Evolutionary conservation across 1,140 invertebrate genomes (phyloP), one percentile per base, ranked within the genome.

Genomic region (Hycleus phaleratus): DNA sequence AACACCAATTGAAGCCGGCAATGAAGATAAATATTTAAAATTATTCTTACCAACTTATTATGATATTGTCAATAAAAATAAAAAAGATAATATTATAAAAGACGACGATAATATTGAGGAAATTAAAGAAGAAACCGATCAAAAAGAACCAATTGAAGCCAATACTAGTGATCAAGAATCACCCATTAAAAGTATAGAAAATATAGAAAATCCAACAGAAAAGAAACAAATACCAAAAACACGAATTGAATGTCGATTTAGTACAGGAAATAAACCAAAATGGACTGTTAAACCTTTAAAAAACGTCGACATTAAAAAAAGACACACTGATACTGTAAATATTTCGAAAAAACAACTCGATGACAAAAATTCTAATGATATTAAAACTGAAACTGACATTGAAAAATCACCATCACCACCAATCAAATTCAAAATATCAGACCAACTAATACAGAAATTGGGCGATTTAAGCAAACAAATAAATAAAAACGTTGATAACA

Each of bases 1-100:
- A 65, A 85, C 85, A 11, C 80, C 78, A 4, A 87, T 87, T 67
- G 83, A 90, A 68, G 85, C 86, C 0, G 69, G 73, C 0, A 79
- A 83, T 46, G 78, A 87, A 67, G 74, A 77, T 2, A 78, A 81
- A 64, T 86, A 89, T 67, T 75, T 90, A 44, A 80, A 83, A 68
- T 68, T 83, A 48, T 80, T 90, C 77, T 75, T 90, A 59, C 85
- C 85, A 0, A 75, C 74, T 52, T 82, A 80, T 56, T 76, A 80
- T 44, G 40, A 42, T 42, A 24, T 9, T 25, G 26, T n/a, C 12
- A 32, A 26, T 42, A 56, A 25, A 12, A 43, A 49, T 39, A 18
- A 49, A 18, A 49, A 7, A 42, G 46, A 49, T 18, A 4, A 46
- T 39, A 11, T 6, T 25, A 46, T 39, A 10, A 39, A 56, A 40